These are phyloP conservation scores for Geotrypetes seraphini DNA, from an alignment of 2,797 vertebrate species.

Conservation along the genomic window DNA sequence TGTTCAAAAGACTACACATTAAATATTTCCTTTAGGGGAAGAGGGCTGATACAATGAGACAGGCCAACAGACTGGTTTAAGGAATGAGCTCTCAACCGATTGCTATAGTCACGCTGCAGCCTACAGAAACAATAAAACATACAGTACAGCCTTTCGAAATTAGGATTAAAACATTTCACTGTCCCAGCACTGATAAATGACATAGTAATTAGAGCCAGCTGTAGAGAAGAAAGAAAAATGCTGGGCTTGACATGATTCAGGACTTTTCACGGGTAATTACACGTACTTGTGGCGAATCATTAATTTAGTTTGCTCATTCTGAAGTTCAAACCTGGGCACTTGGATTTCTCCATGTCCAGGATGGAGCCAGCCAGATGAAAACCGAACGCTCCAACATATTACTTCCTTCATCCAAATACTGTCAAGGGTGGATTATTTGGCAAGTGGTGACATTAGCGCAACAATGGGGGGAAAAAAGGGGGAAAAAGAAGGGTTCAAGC, in stretches of 20 bases:
- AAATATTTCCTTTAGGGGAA: neutral
- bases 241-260: conserved; percentile 22
- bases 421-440: neutral
- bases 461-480: neutral
- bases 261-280: conserved; percentile 42
- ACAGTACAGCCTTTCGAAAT: neutral
- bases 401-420: conserved; percentile 13
- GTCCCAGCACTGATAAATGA: conserved; percentile 8
- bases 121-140: neutral
- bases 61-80: rapidly evolving
- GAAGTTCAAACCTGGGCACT: conserved; percentile 27
- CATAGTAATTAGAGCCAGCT: conserved; percentile 38
- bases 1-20: neutral
- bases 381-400: conserved; percentile 7
- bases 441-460: neutral
- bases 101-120: rapidly evolving
- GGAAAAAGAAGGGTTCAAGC: neutral
- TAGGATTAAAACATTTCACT: rapidly evolving
- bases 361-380: conserved; percentile 26
- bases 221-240: conserved; percentile 16
- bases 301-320: conserved; percentile 22
- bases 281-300: conserved; percentile 29
- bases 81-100: rapidly evolving
- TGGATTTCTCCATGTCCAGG: conserved; percentile 26
- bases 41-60: neutral